Evolutionary conservation across 2,113 vertebrate species (phyloP).

Genomic region (Mungos mungo): DNA sequence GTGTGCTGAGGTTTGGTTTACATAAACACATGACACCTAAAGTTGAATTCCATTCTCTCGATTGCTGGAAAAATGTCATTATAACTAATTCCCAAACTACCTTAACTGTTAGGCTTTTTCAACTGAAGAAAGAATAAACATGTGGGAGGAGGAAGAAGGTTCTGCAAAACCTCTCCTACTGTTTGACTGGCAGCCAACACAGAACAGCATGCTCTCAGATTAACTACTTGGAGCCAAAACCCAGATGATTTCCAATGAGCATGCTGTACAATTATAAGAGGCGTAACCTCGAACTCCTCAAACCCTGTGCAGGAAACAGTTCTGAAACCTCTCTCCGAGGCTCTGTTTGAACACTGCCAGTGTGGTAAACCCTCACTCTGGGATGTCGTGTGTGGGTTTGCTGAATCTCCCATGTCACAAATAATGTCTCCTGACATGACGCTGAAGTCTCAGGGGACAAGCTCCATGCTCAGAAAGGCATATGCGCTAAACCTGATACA

Average conservation of each 20-base stretch:
- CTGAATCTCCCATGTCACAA: accelerated
- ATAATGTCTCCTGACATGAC: neutral
- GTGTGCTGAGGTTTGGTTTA: neutral
- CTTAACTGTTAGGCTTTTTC: neutral
- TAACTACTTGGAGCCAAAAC: neutral
- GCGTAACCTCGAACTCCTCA: neutral
- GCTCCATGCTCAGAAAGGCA: neutral
- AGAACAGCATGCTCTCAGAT: neutral
- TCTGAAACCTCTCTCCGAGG: neutral
- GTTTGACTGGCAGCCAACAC: neutral
- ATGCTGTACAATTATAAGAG: neutral
- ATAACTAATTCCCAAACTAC: neutral
- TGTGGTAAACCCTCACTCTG: neutral
- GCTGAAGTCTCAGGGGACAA: neutral
- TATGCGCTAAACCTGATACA: neutral
- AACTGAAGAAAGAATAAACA: neutral
- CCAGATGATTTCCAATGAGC: neutral
- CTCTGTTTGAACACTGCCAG: neutral
- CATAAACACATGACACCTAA: neutral
- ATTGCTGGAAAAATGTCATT: neutral
- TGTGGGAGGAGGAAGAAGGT: neutral
- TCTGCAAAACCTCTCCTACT: neutral
- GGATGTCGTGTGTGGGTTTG: accelerated
- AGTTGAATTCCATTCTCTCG: neutral
- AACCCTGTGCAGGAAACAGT: neutral